Base-by-base conservation (phyloP, 1,140 invertebrate genomes). In the Drosophila biarmipes region DNA sequence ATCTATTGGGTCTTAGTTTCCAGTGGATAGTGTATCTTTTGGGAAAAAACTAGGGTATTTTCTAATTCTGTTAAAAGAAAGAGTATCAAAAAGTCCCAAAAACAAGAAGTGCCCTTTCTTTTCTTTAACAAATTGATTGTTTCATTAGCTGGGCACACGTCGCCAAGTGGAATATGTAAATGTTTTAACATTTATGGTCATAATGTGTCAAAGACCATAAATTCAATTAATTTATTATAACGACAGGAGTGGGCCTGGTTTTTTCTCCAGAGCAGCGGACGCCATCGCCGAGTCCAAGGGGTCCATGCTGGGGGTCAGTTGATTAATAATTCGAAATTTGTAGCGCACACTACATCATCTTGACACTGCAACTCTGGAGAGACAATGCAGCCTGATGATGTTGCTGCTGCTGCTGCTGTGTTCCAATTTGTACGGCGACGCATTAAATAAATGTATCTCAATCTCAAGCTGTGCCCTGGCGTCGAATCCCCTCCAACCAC, bases 181-280 rank as follows among this genome's bases (percentile, higher is more conserved):
- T 80, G 56, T 52, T 68, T 59, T 46, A 87, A 63, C 84, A 56
- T 80, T 82, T 89, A 90, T 90, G 84, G 76, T 46, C 84, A 89
- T 89, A 84, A 89, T 84, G 85, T 89, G 84, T 81, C 78, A 89
- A 90, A 78, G 80, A 71, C 42, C 82, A 79, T 91, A 91, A 91
- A 87, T 77, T 87, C 78, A 84, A 91, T 86, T 90, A 91, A 91
- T 91, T 91, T 91, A 91, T 91, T 89, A 77, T 79, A 77, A 74
- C 78, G 67, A 48, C 77, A 89, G 34, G 62, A 73, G 34, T 52
- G 49, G 37, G 63, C 52, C 14, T 31, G 59, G 24, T 34, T 46
- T 19, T 12, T 14, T 34, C 21, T 14, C 4, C 4, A 42, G 15
- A 34, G 53, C 14, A 35, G 12, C 8, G 42, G 42, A 14, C 45